phyloP scores from a whole-genome alignment of 2,113 vertebrate species.

The Campylomormyrus tamandua region DNA sequence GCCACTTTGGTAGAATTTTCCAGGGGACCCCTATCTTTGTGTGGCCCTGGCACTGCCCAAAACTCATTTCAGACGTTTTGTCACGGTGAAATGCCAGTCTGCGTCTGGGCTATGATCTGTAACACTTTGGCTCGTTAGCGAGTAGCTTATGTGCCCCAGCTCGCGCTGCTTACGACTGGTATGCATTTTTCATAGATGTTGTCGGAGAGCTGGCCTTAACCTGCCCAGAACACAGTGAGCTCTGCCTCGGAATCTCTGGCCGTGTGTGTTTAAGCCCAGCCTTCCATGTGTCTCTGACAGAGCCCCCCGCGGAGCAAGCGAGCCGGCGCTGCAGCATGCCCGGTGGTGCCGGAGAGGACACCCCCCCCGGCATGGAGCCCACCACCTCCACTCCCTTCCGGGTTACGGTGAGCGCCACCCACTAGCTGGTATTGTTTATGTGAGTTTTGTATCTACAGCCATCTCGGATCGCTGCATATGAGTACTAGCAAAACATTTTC shows the following conservation, averaged over 20 bases:
- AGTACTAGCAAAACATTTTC: neutral
- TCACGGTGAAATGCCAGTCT: neutral
- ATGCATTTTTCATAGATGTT: neutral
- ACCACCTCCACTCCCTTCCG: slow-evolving; percentile 77
- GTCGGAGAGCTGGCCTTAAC: neutral
- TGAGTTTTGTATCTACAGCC: neutral
- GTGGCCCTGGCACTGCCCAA: neutral
- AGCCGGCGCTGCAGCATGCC: slow-evolving; percentile 88
- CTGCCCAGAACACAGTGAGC: neutral
- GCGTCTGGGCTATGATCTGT: neutral
- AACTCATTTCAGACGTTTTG: no score
- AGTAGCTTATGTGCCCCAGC: neutral
- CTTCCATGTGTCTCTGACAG: slow-evolving; percentile 51
- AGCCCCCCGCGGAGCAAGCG: slow-evolving; percentile 84
- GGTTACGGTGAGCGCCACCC: slow-evolving; percentile 75
- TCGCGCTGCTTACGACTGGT: neutral
- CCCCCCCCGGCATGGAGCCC: slow-evolving; percentile 78
- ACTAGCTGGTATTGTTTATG: no score
- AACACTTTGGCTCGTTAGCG: neutral
- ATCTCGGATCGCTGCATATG: no score
- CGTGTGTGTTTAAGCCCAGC: neutral
- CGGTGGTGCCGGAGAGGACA: slow-evolving; percentile 69
- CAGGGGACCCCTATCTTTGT: neutral
- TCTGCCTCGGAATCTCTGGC: neutral
- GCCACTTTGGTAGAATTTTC: neutral